phyloP scores from a whole-genome alignment of 2,797 vertebrate genomes.

The Apogon talboti region DNA sequence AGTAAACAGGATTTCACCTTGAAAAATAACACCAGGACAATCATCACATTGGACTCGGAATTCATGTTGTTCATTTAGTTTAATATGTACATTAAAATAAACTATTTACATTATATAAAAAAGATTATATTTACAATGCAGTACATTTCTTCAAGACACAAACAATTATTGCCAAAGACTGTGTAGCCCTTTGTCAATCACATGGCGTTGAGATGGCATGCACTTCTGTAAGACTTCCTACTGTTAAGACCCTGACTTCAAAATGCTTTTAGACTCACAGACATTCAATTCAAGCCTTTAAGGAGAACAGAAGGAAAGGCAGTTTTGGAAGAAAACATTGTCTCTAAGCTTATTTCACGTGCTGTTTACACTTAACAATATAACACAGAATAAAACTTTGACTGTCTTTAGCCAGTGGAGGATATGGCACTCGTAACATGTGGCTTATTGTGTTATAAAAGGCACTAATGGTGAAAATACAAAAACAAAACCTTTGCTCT shows the following conservation, averaged over 20 bases:
- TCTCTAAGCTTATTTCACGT: constrained; percentile 77
- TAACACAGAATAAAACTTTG: constrained; percentile 53
- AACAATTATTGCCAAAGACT: constrained; percentile 82
- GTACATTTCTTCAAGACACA: constrained; percentile 77
- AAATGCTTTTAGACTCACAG: constrained; percentile 54
- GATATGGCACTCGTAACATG: constrained; percentile 61
- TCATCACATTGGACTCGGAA: constrained; percentile 33
- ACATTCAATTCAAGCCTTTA: constrained; percentile 69
- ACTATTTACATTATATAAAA: constrained; percentile 88
- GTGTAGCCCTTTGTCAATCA: constrained; percentile 87
- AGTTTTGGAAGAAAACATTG: constrained; percentile 82
- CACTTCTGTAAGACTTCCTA: constrained; percentile 73
- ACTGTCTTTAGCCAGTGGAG: constrained; percentile 57
- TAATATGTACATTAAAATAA: constrained; percentile 91
- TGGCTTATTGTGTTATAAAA: constrained; percentile 50
- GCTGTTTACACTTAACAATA: constrained; percentile 60
- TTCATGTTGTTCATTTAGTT: constrained; percentile 71
- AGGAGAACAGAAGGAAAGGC: constrained; percentile 62
- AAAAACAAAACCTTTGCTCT: constrained; percentile 31
- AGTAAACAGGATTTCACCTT: too few relatives aligned
- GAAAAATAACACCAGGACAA: too few relatives aligned
- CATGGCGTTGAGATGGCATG: constrained; percentile 81
- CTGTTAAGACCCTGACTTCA: constrained; percentile 74
- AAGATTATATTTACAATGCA: constrained; percentile 77
- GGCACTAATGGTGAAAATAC: constrained; percentile 66